phyloP scores from a whole-genome alignment of 2,888 invertebrate species.

The Lamproptera curius region DNA sequence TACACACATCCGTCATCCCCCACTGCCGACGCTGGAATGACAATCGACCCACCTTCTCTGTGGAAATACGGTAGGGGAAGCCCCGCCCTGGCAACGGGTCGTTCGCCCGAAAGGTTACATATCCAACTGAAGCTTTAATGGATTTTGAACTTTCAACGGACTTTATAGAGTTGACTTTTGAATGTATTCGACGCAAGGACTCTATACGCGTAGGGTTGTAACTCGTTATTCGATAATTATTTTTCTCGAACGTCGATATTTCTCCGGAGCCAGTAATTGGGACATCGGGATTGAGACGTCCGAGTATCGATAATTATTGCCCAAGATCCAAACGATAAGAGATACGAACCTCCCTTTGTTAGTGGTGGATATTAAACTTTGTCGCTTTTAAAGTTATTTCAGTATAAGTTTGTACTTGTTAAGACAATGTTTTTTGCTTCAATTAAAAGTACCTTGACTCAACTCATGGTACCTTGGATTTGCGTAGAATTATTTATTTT shows the following conservation, averaged over 20 bases:
- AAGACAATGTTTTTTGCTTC: too few species aligned
- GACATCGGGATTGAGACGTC: conserved; percentile 58
- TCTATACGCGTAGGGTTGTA: conserved; percentile 46
- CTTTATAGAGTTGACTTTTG: conserved; percentile 6
- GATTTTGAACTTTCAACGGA: conserved; percentile 32
- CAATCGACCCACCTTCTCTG: conserved; percentile 49
- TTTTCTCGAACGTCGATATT: conserved; percentile 59
- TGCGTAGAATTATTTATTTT: too few species aligned
- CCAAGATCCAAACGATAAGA: conserved; percentile 65
- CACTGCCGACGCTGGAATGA: conserved; percentile 57
- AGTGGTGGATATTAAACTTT: too few species aligned
- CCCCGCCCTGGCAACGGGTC: conserved; percentile 39
- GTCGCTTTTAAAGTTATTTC: too few species aligned
- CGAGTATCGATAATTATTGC: conserved; percentile 71
- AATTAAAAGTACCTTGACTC: too few species aligned
- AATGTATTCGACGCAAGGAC: conserved; percentile 12
- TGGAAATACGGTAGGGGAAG: conserved; percentile 32
- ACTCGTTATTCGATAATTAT: conserved; percentile 46
- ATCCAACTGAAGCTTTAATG: conserved; percentile 13
- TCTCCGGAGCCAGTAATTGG: conserved; percentile 63
- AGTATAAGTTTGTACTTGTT: too few species aligned
- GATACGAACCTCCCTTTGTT: conserved; percentile 46
- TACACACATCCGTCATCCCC: conserved; percentile 69
- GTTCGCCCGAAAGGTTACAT: conserved; percentile 27
- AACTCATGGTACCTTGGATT: too few species aligned